Evolutionary conservation across 37 sponge, comb jelly and placozoan species (phyloP).

Genomic region (Cladorhizidae sp.): DNA sequence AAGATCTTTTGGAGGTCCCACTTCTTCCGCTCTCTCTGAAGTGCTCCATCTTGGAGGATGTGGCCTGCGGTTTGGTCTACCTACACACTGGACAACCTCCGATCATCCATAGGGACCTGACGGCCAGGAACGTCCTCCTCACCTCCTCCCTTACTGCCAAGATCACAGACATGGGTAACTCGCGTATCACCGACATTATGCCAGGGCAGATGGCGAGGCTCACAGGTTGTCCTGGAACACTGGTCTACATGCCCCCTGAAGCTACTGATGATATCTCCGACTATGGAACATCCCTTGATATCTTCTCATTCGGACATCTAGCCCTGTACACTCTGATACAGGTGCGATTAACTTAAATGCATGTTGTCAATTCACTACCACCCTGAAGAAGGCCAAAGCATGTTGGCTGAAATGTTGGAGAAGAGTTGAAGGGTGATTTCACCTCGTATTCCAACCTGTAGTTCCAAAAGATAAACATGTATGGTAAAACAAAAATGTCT

Average conservation of each 20-base stretch:
- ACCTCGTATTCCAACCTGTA: too few species aligned
- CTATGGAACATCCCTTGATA: constrained; percentile 15
- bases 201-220: not conserved
- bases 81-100: constrained; percentile 36
- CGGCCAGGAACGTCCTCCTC: constrained; percentile 45
- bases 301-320: constrained; percentile 44
- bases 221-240: constrained; percentile 7
- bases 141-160: constrained; percentile 25
- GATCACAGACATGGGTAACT: constrained; percentile 42
- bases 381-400: too few species aligned
- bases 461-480: too few species aligned
- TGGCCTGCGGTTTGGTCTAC: constrained; percentile 38
- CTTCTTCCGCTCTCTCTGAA: constrained; percentile 14
- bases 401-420: too few species aligned
- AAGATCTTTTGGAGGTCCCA: constrained; percentile 7
- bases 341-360: not conserved
- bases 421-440: too few species aligned
- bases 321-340: constrained; percentile 16
- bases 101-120: constrained; percentile 43
- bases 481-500: too few species aligned
- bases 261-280: not conserved
- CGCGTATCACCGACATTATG: constrained; percentile 3
- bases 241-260: constrained; percentile 37
- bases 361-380: too few species aligned
- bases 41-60: constrained; percentile 13